phyloP scores from a whole-genome alignment of 2,888 invertebrate species.

The Spodoptera exigua region DNA sequence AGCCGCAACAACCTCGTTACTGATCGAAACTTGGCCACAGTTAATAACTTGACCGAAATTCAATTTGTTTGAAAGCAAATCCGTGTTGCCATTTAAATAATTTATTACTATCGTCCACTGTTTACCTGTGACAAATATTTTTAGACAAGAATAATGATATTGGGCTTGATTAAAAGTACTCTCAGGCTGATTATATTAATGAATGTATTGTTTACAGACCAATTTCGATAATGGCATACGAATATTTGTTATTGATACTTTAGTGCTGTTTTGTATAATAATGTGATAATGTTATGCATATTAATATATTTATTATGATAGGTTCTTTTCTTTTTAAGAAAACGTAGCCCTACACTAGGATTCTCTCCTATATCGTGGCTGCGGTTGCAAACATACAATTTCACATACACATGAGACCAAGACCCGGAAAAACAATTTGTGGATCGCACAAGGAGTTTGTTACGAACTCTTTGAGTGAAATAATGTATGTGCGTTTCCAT shows the following conservation, averaged over 20 bases:
- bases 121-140: constrained; percentile 34
- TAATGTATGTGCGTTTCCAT: too few species aligned
- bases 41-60: constrained; percentile 55
- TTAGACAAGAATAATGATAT: constrained; percentile 32
- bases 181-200: constrained; percentile 10
- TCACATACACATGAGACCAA: too few species aligned
- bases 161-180: constrained; percentile 13
- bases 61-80: constrained; percentile 66
- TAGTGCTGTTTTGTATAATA: not conserved
- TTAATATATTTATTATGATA: too few species aligned
- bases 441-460: too few species aligned
- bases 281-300: too few species aligned
- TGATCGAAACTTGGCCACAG: constrained; percentile 28
- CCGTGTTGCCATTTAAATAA: constrained; percentile 62
- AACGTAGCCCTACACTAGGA: too few species aligned
- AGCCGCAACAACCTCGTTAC: constrained; percentile 16
- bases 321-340: too few species aligned
- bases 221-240: not conserved
- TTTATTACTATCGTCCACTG: constrained; percentile 44
- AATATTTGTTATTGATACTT: not conserved
- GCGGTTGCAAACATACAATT: too few species aligned
- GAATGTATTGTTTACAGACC: not conserved
- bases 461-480: too few species aligned
- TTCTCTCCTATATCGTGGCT: too few species aligned
- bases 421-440: too few species aligned